These are phyloP conservation scores for Glareola pratincola DNA, from an alignment of 2,113 vertebrate species.

Conservation along the genomic window DNA sequence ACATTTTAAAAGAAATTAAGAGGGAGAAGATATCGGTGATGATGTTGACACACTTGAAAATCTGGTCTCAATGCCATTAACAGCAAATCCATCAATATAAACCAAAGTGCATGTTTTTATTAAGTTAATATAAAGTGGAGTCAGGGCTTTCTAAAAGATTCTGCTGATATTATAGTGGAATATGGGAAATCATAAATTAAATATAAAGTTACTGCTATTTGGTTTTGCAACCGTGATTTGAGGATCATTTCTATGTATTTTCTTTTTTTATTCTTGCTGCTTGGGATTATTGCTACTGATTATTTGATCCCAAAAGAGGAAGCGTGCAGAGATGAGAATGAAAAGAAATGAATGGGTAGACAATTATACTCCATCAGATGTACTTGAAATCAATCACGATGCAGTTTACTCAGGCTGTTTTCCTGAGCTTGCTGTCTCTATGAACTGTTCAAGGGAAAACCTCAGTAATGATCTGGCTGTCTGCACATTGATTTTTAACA, in stretches of 20 bases:
- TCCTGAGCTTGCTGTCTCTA: not conserved
- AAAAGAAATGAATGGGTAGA: conserved; percentile 36
- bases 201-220: not conserved
- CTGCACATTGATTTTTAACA: conserved; percentile 38
- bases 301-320: conserved; percentile 13
- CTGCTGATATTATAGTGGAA: not conserved
- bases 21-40: not conserved
- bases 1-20: not conserved
- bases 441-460: conserved; percentile 35
- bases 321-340: not conserved
- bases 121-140: not conserved
- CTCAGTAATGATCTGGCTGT: conserved; percentile 20
- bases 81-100: not conserved
- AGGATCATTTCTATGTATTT: not conserved
- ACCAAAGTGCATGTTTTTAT: not conserved
- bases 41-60: not conserved
- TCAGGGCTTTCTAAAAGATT: not conserved
- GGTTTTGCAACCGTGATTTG: not conserved
- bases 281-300: conserved; percentile 14
- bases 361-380: conserved; percentile 32
- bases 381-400: conserved; percentile 47
- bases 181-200: not conserved
- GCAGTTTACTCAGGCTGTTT: conserved; percentile 9
- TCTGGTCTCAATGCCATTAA: not conserved
- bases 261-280: not conserved